Base-by-base conservation (phyloP, 2,113 vertebrate species). In the Campylorhamphus procurvoides region DNA sequence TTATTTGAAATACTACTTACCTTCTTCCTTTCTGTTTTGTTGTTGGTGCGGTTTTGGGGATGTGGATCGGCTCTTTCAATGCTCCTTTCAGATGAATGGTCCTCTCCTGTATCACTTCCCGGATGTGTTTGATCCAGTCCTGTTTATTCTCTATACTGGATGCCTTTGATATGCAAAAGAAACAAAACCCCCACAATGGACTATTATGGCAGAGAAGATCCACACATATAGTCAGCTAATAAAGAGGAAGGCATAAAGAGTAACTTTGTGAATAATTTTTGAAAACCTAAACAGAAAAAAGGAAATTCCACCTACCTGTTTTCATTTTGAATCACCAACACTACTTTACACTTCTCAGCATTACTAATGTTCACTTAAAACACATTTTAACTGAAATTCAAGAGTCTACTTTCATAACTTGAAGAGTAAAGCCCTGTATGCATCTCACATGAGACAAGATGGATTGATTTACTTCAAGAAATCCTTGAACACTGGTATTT, bases 121-220 rank as follows among this genome's bases (percentile, higher is more conserved):
- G 98, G 97, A 99, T 99, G 97, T 99, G 99, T 93, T 99, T 99
- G 96, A 99, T 99, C 99, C 99, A 99, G 97, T 99, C 99, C 97
- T 99, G 99, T 96, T 99, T 99, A 98, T 99, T 99, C 95, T 99
- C 99, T 69, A 99, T 99, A 96, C 99, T 99, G 72, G 99, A 99
- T 7, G 99, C 99, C 99, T 99, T 96, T 81, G 89, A 89, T 78
- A 96, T 93, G 92, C 72, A 66, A 82, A 40, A 93, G 78, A 95
- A 90, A 93, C 46, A 95, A 95, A 88, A 33, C 6, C 50, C 82
- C 27, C 83, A 93, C 63, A 95, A 94, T 3, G 3, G 55, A 31
- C 60, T 76, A 64, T 92, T 94, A 93, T 68, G 81, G 49, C 4
- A 33, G 37, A 64, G 91, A 56, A 89, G 47, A 73, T 42, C 47